These are phyloP conservation scores for Neuroterus valhalla DNA, from an alignment of 1,140 invertebrate species.

Conservation along the genomic window DNA sequence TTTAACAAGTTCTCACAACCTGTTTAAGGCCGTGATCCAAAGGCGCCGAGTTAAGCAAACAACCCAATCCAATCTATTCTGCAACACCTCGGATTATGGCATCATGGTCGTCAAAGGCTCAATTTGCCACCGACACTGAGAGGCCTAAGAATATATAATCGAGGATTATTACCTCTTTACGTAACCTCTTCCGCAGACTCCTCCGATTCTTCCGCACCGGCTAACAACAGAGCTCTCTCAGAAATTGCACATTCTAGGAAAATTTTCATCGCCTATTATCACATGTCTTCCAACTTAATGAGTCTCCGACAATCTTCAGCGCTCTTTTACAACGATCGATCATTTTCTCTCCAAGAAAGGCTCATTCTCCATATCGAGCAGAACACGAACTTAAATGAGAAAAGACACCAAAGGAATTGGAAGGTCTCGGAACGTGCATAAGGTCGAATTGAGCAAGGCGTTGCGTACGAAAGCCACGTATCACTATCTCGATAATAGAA, in stretches of 20 bases:
- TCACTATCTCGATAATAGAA: conserved; percentile 68
- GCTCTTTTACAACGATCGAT: too few species aligned
- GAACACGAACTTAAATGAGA: background rate
- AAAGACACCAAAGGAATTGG: background rate
- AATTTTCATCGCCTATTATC: too few species aligned
- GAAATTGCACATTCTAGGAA: background rate
- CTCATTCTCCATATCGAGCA: too few species aligned
- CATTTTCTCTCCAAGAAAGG: too few species aligned
- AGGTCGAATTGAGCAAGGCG: conserved; percentile 32
- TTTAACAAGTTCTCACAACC: conserved; percentile 63
- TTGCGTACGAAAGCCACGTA: conserved; percentile 36
- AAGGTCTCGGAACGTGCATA: conserved; percentile 19
- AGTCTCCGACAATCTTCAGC: too few species aligned
- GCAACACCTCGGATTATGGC: conserved; percentile 51
- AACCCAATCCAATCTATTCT: conserved; percentile 57
- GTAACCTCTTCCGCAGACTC: conserved; percentile 31
- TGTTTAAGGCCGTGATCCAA: conserved; percentile 45
- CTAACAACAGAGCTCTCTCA: background rate
- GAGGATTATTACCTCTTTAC: conserved; percentile 39
- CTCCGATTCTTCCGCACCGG: too few species aligned
- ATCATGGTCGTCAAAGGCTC: conserved; percentile 33
- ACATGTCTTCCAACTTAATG: too few species aligned
- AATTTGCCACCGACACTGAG: conserved; percentile 43
- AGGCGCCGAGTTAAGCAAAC: conserved; percentile 38
- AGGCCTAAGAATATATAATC: conserved; percentile 41